These are phyloP conservation scores for Limnephilus lunatus DNA, from an alignment of 2,888 invertebrate genomes.

Conservation along the genomic window DNA sequence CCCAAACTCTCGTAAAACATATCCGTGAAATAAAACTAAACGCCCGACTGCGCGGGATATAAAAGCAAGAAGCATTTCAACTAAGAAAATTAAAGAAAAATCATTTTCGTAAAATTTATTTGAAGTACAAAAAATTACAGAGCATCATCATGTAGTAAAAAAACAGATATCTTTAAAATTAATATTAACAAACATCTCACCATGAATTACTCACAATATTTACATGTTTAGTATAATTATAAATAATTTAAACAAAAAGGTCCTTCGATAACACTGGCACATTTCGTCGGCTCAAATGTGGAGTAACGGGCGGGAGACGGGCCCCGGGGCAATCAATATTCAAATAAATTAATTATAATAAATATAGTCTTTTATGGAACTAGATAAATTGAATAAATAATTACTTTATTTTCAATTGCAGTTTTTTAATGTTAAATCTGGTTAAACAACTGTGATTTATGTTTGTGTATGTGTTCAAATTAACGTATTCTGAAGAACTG, in stretches of 20 bases:
- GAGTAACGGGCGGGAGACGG: not conserved
- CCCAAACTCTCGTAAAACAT: constrained; percentile 15
- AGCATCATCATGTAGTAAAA: constrained; percentile 19
- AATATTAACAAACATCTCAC: constrained; percentile 48
- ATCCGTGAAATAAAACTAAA: constrained; percentile 20
- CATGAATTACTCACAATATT: constrained; percentile 50
- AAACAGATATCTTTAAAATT: constrained; percentile 37
- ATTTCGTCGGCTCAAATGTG: constrained; percentile 51
- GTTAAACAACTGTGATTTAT: not conserved
- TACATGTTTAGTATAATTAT: constrained; percentile 53
- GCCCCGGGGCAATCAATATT: not conserved
- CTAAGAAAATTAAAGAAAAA: constrained; percentile 23
- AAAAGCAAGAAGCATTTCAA: not conserved
- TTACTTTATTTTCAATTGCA: not conserved
- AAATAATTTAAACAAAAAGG: constrained; percentile 52
- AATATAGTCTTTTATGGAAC: constrained; percentile 13
- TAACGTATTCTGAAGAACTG: not conserved
- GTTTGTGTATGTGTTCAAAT: not conserved
- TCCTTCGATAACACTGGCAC: constrained; percentile 56
- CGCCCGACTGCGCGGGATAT: not conserved
- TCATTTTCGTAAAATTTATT: constrained; percentile 27
- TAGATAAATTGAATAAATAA: constrained; percentile 3
- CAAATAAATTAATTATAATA: constrained; percentile 25
- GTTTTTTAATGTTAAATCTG: not conserved
- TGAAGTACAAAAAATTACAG: constrained; percentile 49